Conservation (phyloP, 2,113 vertebrate species). For the Toxotes chatareus region DNA sequence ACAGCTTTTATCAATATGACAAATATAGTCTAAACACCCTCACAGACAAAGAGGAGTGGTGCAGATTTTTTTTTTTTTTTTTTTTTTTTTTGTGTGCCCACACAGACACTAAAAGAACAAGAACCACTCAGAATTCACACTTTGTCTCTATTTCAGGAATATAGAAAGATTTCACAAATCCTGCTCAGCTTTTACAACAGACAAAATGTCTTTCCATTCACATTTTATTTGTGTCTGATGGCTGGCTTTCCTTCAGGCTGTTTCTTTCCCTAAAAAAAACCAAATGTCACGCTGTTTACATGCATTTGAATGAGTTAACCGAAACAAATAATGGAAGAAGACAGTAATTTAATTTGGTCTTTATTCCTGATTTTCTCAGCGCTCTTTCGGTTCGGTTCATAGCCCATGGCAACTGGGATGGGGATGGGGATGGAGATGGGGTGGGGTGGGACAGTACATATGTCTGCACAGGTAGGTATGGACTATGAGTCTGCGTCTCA, state of each 20-base stretch:
- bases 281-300: slow-evolving; percentile 22
- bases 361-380: not conserved
- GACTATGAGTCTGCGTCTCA: slow-evolving; percentile 63
- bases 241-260: not conserved
- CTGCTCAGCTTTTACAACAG: not conserved
- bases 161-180: not conserved
- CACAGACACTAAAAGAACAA: not conserved
- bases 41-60: slow-evolving; percentile 14
- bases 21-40: slow-evolving; percentile 18
- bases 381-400: not conserved
- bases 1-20: not conserved
- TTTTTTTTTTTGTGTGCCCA: not conserved
- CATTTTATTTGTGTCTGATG: not conserved
- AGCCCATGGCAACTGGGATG: slow-evolving; percentile 6
- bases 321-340: not conserved
- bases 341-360: not conserved
- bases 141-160: not conserved
- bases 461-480: slow-evolving; percentile 53
- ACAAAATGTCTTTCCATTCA: not conserved
- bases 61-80: not conserved
- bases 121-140: not conserved
- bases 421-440: not conserved
- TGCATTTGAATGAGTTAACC: not conserved
- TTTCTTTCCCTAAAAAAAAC: slow-evolving; percentile 20
- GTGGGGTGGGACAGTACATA: slow-evolving; percentile 30